Conservation (phyloP, 2,797 vertebrate genomes). For the Eutrigla gurnardus region DNA sequence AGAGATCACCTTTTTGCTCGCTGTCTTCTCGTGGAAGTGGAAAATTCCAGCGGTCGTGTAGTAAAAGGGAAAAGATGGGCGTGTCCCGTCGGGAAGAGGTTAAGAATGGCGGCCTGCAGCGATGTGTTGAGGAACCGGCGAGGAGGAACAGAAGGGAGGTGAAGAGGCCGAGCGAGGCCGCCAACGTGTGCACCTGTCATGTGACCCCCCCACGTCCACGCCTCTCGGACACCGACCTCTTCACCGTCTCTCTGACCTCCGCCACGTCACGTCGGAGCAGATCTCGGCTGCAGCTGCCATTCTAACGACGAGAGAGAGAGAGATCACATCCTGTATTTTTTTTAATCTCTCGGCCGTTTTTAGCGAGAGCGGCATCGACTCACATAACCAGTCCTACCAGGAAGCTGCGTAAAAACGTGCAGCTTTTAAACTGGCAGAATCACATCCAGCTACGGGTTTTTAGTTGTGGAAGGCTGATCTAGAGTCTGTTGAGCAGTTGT, state of each 20-base stretch:
- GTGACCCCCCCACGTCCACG: slow-evolving; percentile 9
- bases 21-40: slow-evolving; percentile 79
- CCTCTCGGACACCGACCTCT: slow-evolving; percentile 34
- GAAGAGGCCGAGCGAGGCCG: slow-evolving; percentile 31
- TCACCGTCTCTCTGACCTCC: slow-evolving; percentile 34
- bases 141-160: slow-evolving; percentile 41
- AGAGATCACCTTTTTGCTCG: slow-evolving; percentile 73
- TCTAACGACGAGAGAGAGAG: not conserved
- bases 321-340: not conserved
- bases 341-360: too few relatives aligned
- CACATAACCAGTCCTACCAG: slow-evolving; percentile 34
- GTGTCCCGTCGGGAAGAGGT: slow-evolving; percentile 78
- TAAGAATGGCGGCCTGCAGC: slow-evolving; percentile 76
- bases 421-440: not conserved
- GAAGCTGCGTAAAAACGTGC: not conserved
- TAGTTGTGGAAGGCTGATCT: not conserved
- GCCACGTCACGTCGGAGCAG: slow-evolving; percentile 47
- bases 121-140: slow-evolving; percentile 77
- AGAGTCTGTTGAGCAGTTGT: slow-evolving; percentile 1
- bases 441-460: not conserved
- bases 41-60: slow-evolving; percentile 82
- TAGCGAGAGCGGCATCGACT: slow-evolving; percentile 1
- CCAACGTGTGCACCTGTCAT: slow-evolving; percentile 70
- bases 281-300: slow-evolving; percentile 37
- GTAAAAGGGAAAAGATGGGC: slow-evolving; percentile 73